Evolutionary conservation across 2,113 vertebrate genomes (phyloP).

Genomic region (Hemichromis elongatus): DNA sequence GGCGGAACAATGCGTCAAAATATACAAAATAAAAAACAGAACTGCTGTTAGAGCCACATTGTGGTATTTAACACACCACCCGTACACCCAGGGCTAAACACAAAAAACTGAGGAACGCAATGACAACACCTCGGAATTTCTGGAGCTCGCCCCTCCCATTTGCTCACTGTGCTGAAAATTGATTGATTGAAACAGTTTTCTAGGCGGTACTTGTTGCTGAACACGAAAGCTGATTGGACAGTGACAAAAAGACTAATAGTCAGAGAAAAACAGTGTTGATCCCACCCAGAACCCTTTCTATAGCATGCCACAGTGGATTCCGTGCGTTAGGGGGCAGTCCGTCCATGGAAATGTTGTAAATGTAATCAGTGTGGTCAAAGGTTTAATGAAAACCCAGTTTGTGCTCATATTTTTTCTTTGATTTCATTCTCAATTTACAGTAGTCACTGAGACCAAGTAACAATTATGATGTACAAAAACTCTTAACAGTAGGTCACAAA

Average conservation of each 20-base stretch:
- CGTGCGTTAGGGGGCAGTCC: constrained; percentile 38
- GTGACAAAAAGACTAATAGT: constrained; percentile 3
- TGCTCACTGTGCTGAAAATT: not conserved
- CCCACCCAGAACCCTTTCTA: not conserved
- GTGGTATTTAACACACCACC: not conserved
- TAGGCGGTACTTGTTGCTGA: not conserved
- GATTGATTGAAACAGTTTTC: not conserved
- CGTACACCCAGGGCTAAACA: constrained; percentile 21
- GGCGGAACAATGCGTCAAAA: not conserved
- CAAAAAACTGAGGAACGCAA: constrained; percentile 61
- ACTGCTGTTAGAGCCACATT: constrained; percentile 39
- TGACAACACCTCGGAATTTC: constrained; percentile 75
- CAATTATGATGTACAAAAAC: not conserved
- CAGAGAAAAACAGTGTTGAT: constrained; percentile 47
- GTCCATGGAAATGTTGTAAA: not conserved
- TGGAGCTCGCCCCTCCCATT: constrained; percentile 36
- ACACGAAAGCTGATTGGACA: constrained; percentile 47
- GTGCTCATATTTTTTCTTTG: not conserved
- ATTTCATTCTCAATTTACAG: not conserved
- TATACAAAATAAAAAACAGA: not conserved
- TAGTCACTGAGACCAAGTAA: not conserved
- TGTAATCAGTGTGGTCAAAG: not conserved
- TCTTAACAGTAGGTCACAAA: not conserved
- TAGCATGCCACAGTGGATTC: not conserved
- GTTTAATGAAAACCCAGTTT: not conserved